phyloP scores from a whole-genome alignment of 2,113 vertebrate species.

The Prionailurus viverrinus region DNA sequence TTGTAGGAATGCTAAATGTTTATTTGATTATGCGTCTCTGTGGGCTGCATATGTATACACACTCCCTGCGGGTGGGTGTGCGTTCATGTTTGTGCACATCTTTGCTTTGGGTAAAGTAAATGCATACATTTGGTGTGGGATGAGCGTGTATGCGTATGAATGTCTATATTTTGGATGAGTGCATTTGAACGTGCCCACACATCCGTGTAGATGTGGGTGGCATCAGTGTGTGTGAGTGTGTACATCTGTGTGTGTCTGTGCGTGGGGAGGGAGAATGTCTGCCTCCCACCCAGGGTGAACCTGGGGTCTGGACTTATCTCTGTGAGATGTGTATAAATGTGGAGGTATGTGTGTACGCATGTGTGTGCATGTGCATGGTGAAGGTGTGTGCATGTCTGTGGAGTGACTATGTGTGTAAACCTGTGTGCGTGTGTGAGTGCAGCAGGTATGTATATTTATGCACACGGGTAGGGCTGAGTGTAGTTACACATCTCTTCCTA shows the following conservation, averaged over 20 bases:
- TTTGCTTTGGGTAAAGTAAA: constrained; percentile 41
- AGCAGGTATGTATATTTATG: not conserved
- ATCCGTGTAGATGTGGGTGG: not conserved
- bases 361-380: not conserved
- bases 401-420: not conserved
- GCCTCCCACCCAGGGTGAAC: not conserved
- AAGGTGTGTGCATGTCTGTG: not conserved
- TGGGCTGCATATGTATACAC: not conserved
- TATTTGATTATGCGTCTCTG: not conserved
- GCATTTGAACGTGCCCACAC: not conserved
- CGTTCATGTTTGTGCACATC: not conserved
- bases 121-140: not conserved
- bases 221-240: not conserved
- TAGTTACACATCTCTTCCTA: not conserved
- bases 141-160: not conserved
- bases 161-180: not conserved
- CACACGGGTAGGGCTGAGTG: not conserved
- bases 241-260: not conserved
- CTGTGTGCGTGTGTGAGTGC: not conserved
- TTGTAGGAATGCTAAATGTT: not conserved
- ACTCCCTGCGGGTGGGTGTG: not conserved
- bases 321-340: not conserved
- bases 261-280: not conserved
- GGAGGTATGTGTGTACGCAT: not conserved
- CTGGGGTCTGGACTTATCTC: not conserved